Percentiles rank a stretch among this genome's conserved stretches.
phyloP scores from a whole-genome alignment of 2,888 invertebrate genomes.

The Chirona hameri region DNA sequence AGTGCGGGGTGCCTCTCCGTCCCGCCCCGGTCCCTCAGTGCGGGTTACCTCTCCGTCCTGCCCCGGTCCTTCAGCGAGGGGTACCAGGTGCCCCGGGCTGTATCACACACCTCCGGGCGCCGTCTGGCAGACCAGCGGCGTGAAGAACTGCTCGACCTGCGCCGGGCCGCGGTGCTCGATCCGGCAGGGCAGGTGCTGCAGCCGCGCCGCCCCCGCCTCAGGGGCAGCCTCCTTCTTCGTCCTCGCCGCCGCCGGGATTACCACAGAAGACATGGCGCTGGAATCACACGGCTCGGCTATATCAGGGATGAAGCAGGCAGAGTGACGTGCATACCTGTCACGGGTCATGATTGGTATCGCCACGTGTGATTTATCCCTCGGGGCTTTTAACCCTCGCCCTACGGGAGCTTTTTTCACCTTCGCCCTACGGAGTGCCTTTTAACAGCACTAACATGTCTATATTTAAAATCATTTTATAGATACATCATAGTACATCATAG shows the following conservation, averaged over 20 bases:
- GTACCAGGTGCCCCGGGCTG: background rate
- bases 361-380: too few species aligned
- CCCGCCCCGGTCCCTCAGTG: background rate
- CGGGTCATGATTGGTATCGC: background rate
- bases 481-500: too few species aligned
- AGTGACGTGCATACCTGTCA: background rate
- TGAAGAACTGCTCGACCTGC: background rate
- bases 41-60: background rate
- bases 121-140: background rate
- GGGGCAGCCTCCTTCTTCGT: background rate
- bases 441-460: too few species aligned
- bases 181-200: conserved; percentile 9
- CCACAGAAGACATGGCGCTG: background rate
- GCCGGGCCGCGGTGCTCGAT: background rate
- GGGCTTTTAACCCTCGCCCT: too few species aligned
- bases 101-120: background rate
- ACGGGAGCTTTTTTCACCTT: too few species aligned
- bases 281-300: background rate
- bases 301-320: too few species aligned
- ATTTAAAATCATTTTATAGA: too few species aligned
- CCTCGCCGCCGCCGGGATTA: background rate
- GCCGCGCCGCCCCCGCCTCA: background rate
- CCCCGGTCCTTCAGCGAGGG: too few species aligned
- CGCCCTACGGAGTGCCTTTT: too few species aligned
- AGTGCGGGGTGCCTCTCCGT: background rate